phyloP scores from a whole-genome alignment of 2,797 vertebrate genomes.

The Neosalanx taihuensis region DNA sequence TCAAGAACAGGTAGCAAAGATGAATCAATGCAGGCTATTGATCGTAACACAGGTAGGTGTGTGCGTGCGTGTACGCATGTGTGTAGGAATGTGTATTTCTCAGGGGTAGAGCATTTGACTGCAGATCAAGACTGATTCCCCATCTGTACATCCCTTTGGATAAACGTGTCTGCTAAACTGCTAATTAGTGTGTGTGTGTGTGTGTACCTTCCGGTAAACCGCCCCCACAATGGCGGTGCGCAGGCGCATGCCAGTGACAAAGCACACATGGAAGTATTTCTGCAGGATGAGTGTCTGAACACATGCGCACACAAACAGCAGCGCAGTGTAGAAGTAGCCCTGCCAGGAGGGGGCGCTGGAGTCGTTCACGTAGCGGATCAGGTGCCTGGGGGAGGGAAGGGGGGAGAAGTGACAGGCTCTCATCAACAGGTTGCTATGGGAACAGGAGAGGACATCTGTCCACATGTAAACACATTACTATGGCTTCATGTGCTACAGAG shows the following conservation, averaged over 20 bases:
- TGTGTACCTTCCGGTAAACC: slow-evolving; percentile 88
- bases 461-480: too few species aligned
- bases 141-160: not conserved
- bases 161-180: not conserved
- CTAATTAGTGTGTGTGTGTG: not conserved
- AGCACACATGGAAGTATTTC: slow-evolving; percentile 96
- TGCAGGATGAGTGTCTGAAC: slow-evolving; percentile 92
- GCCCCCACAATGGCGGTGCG: slow-evolving; percentile 90
- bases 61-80: not conserved
- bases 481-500: too few species aligned
- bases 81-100: not conserved
- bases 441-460: not conserved
- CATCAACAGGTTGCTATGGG: not conserved
- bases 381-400: slow-evolving; percentile 68
- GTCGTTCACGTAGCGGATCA: slow-evolving; percentile 85
- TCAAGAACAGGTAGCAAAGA: too few species aligned
- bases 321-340: slow-evolving; percentile 86
- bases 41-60: not conserved
- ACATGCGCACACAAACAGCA: slow-evolving; percentile 85
- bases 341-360: slow-evolving; percentile 85
- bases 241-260: slow-evolving; percentile 92
- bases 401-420: too few species aligned
- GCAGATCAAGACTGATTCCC: not conserved
- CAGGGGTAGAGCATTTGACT: not conserved
- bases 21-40: not conserved